Evolutionary conservation across 2,113 vertebrate species (phyloP).

Genomic region (Chlamydotis undulata): DNA sequence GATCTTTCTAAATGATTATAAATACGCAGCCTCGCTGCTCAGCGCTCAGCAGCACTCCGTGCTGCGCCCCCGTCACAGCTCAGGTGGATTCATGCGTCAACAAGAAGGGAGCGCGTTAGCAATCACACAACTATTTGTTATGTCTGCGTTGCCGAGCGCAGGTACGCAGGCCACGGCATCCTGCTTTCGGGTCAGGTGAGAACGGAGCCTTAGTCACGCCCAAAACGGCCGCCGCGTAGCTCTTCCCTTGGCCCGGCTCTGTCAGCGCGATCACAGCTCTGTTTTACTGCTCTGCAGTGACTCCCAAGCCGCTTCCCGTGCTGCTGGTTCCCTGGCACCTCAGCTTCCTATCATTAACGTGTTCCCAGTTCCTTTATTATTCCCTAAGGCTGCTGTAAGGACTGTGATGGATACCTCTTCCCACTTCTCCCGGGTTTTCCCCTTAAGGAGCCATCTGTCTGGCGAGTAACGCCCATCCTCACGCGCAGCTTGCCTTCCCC

Average conservation of each 20-base stretch:
- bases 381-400: neutral
- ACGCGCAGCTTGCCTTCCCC: neutral
- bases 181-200: neutral
- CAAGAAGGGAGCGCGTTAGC: neutral
- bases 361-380: neutral
- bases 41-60: accelerated
- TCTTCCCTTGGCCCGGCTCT: neutral
- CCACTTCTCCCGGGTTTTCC: neutral
- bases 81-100: accelerated
- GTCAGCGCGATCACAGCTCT: accelerated
- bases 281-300: neutral
- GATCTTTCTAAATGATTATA: neutral
- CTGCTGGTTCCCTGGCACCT: neutral
- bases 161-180: neutral
- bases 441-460: neutral
- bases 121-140: neutral
- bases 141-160: neutral
- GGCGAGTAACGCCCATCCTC: neutral
- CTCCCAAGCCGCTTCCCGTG: neutral
- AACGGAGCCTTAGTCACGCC: neutral
- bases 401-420: neutral
- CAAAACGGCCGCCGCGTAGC: neutral
- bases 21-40: accelerated
- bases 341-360: accelerated
- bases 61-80: accelerated